Percentiles rank a stretch among this genome's conserved stretches.
Evolutionary conservation across 1,140 invertebrate genomes (phyloP).

Genomic region (Caerostris darwini): DNA sequence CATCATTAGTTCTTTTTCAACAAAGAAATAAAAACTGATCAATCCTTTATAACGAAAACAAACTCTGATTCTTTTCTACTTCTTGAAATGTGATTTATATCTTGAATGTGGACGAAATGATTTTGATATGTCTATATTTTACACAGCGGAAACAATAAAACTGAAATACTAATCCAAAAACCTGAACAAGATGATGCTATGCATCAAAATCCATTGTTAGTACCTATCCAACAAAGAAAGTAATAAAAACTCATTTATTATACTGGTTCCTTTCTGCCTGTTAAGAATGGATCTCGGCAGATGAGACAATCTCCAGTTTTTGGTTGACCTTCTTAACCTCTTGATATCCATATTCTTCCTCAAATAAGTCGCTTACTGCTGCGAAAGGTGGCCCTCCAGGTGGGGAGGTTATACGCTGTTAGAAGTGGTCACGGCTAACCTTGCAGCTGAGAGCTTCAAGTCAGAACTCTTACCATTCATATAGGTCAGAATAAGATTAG

Average conservation of each 20-base stretch:
- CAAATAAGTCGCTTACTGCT: constrained; percentile 1
- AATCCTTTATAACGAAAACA: no score
- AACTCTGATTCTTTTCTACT: no score
- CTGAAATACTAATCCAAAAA: no score
- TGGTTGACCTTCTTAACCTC: background rate
- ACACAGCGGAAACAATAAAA: no score
- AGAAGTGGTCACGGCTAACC: background rate
- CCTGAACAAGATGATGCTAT: no score
- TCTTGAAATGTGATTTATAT: no score
- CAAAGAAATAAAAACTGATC: no score
- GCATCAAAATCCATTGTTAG: no score
- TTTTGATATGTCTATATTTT: no score
- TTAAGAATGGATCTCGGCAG: background rate
- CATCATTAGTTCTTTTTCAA: no score
- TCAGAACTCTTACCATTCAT: background rate
- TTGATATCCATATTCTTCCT: background rate
- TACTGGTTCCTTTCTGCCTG: background rate
- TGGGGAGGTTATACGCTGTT: background rate
- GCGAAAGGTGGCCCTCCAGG: constrained; percentile 2
- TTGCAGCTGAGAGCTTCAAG: background rate
- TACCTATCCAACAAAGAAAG: background rate
- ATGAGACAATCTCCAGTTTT: background rate
- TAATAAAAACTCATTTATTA: background rate
- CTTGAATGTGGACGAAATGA: no score
- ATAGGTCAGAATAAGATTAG: background rate